Evolutionary conservation across 2,113 vertebrate species (phyloP).

Genomic region (Scolopax mira): DNA sequence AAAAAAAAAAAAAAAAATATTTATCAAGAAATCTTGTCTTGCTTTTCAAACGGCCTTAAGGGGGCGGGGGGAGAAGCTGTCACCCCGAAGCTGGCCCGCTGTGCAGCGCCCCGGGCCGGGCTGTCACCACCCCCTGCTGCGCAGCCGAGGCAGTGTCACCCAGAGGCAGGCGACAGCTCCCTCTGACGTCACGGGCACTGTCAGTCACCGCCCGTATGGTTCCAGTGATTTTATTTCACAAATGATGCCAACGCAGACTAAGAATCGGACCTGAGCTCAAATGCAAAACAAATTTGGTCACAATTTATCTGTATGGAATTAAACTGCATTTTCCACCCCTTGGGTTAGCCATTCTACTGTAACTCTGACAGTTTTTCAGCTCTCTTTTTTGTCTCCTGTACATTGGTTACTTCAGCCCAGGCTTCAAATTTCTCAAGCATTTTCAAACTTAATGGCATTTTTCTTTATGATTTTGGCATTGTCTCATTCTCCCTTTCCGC

Average conservation of each 20-base stretch:
- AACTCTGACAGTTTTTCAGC: neutral
- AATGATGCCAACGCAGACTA: neutral
- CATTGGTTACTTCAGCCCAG: neutral
- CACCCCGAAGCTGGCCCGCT: neutral
- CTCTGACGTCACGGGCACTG: neutral
- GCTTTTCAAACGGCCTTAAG: neutral
- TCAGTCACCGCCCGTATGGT: accelerated
- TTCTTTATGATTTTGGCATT: neutral
- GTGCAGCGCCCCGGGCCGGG: neutral
- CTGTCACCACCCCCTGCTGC: neutral
- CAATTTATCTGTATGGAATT: neutral
- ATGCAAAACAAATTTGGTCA: neutral
- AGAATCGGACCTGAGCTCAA: neutral
- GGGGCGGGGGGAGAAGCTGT: neutral
- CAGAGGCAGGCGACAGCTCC: neutral
- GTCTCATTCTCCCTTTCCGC: neutral
- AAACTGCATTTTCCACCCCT: neutral
- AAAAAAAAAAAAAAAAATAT: neutral
- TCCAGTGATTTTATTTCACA: neutral
- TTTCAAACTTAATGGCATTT: neutral
- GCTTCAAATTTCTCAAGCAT: neutral
- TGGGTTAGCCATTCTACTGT: neutral
- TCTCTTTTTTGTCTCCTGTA: neutral
- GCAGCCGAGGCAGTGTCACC: neutral
- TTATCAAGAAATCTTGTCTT: neutral